phyloP scores from a whole-genome alignment of 2,113 vertebrate species.

The Cynoglossus semilaevis region DNA sequence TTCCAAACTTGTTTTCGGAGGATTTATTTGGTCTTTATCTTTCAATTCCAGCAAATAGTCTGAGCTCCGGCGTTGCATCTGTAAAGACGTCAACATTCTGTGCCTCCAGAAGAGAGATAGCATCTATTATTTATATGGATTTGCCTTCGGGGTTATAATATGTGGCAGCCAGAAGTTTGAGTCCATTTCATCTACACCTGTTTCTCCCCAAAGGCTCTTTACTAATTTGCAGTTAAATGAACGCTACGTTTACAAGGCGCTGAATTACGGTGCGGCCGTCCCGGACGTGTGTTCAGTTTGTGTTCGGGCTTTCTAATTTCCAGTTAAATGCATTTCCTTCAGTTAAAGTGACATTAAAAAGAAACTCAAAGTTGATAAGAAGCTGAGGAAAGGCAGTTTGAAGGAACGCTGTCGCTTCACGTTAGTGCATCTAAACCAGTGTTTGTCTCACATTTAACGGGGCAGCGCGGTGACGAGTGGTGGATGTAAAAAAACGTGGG shows the following conservation, averaged over 20 bases:
- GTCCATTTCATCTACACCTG: conserved; percentile 74
- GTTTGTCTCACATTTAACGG: conserved; percentile 30
- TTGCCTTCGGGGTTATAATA: conserved; percentile 69
- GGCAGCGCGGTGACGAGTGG: conserved; percentile 4
- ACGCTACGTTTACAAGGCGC: conserved; percentile 32
- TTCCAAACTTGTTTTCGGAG: background rate
- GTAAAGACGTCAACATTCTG: background rate
- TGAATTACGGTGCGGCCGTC: conserved; percentile 26
- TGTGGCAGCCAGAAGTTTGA: conserved; percentile 61
- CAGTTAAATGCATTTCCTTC: conserved; percentile 35
- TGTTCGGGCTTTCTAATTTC: conserved; percentile 28
- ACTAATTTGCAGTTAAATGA: conserved; percentile 47
- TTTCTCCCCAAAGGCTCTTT: conserved; percentile 45
- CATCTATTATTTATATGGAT: conserved; percentile 73
- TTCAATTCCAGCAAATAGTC: background rate
- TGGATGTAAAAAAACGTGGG: conserved; percentile 31
- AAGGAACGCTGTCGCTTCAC: conserved; percentile 35
- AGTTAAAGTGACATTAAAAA: conserved; percentile 37
- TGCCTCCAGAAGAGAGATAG: conserved; percentile 72
- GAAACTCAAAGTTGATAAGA: conserved; percentile 35
- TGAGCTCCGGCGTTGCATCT: too few species aligned
- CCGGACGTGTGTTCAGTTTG: conserved; percentile 22
- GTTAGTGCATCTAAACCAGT: conserved; percentile 17
- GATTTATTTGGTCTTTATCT: background rate
- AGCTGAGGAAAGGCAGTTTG: conserved; percentile 13